These are phyloP conservation scores for Tetranychus cinnabarinus DNA, from an alignment of 1,140 invertebrate species.

Conservation along the genomic window DNA sequence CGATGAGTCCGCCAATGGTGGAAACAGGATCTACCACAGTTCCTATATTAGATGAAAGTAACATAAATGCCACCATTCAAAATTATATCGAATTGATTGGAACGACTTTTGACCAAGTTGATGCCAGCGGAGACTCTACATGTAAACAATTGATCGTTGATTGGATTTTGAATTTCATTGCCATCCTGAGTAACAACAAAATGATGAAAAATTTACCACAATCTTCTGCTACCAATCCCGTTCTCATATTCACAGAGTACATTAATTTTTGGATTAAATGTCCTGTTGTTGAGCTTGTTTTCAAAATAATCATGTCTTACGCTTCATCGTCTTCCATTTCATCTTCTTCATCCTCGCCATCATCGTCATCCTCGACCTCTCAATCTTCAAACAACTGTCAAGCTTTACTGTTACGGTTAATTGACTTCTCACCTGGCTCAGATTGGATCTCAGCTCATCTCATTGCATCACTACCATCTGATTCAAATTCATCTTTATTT, in stretches of 20 bases:
- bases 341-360: background rate
- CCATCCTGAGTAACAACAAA: background rate
- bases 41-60: background rate
- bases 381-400: background rate
- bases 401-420: background rate
- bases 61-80: background rate
- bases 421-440: constrained; percentile 4
- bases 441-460: constrained; percentile 8
- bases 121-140: no score
- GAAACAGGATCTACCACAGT: background rate
- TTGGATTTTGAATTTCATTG: background rate
- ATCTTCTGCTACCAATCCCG: background rate
- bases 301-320: background rate
- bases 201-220: background rate
- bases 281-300: constrained; percentile 1
- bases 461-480: constrained; percentile 1
- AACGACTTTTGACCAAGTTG: background rate
- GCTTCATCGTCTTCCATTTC: background rate
- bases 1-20: background rate
- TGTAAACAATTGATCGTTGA: background rate
- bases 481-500: background rate
- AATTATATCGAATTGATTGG: background rate
- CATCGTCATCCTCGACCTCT: background rate
- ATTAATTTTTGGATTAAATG: constrained; percentile 7
- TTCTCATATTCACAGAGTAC: background rate